Base-by-base conservation (phyloP, 1,140 invertebrate species). In the Brachionus asplanchnoidis region DNA sequence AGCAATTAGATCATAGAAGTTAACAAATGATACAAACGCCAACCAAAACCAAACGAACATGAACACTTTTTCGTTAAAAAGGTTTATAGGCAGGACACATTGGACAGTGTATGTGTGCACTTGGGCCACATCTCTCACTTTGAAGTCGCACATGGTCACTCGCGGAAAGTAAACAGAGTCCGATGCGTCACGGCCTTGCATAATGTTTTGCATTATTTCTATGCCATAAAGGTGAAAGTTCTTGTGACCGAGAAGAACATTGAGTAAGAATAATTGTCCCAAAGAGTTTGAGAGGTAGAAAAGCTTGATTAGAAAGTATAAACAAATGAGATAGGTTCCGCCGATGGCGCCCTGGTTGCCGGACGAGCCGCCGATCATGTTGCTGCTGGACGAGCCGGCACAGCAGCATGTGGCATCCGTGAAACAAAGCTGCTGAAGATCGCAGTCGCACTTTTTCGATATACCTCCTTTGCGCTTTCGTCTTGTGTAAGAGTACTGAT, bases 251-350 rank as follows among this genome's bases (percentile, higher is more conserved):
- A 89, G 85, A 53, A 89, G 89, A 32, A 87, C 70, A 83, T 90
- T 88, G 23, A 90, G 85, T 53, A 90, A 85, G 83, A 89, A 90
- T 12, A 90, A 86, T 85, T 90, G 88, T 40, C 88, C 85, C n/a
- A 90, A 86, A 11, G 89, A 89, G 84, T 89, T 90, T 20, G 85
- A 87, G 44, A 89, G 68, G 82, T 90, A 89, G 56, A 90, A 86
- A 70, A 89, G 65, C 85, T 89, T 90, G 50, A 89, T 89, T 78
- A 89, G 87, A 40, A 90, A 86, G 66, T 89, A 89, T 20, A 88
- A 83, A 68, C 87, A 86, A 8, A 88, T 87, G 6, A 89, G 87
- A 83, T 89, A 88, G 26, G 87, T 86, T n/a, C 88, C 87, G 86
- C 87, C 86, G 12, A 66, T 66, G 14, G 60, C 60, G 17, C 82